Evolutionary conservation across 2,797 vertebrate species (phyloP), one percentile per base, ranked within the genome.

Genomic region (Falco columbarius): DNA sequence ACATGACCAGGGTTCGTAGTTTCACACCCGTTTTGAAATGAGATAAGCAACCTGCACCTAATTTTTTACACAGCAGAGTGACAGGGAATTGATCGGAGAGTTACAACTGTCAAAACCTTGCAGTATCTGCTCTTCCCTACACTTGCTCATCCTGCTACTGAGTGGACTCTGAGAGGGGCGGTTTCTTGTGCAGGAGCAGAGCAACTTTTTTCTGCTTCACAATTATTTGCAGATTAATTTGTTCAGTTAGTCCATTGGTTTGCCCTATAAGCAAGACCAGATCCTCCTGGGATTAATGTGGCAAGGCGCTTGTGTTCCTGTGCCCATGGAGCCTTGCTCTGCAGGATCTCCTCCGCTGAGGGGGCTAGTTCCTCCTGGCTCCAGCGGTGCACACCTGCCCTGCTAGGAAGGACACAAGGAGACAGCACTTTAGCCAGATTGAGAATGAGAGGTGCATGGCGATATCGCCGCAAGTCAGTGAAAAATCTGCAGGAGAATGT

Each of bases 381-480:
- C 26, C 71, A 67, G 66, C 0, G 0, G n/a, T 21, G n/a, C 42
- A 11, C 7, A 2, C 79, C 22, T 44, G 32, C 38, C 27, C 21
- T 72, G 26, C 52, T 82, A 47, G 72, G 44, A 63, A 46, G 40
- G 55, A 26, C 19, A 59, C 24, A 36, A 67, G 38, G 40, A 73
- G 59, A 55, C 20, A 70, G 12, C 16, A 6, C n/a, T 77, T 81
- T 38, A 86, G 46, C 27, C 34, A 52, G n/a, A 30, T 17, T 17
- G 21, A 74, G 30, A 54, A 46, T 16, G 32, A 52, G 29, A 36
- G 65, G 23, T 63, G 32, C 26, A 2, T 67, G 32, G 36, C 3
- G 6, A 8, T 49, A 42, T 12, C 34, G 38, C 38, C 3, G 0
- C 0, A 1, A 49, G 49, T 19, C 0, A 0, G 10, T 81, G 61